Percentiles rank a stretch among this genome's conserved stretches.
Evolutionary conservation across 2,888 invertebrate genomes (phyloP).

Genomic region (Rutpela maculata): DNA sequence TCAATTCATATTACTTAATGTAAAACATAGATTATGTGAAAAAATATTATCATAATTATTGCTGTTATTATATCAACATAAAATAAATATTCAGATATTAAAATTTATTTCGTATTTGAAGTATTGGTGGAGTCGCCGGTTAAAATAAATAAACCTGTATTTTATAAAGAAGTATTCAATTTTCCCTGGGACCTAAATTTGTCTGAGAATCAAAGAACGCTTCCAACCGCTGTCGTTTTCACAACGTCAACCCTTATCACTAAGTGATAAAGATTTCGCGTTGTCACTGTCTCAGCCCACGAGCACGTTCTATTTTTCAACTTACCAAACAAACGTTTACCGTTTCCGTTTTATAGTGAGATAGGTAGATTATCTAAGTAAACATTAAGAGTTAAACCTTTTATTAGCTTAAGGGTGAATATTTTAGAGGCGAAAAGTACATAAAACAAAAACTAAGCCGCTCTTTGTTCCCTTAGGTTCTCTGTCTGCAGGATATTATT

Average conservation of each 20-base stretch:
- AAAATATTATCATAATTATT: too few relatives aligned
- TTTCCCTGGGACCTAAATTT: constrained; percentile 42
- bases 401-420: constrained; percentile 19
- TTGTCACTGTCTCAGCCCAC: constrained; percentile 31
- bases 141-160: constrained; percentile 36
- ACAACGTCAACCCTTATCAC: constrained; percentile 52
- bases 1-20: too few relatives aligned
- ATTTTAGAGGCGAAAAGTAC: constrained; percentile 11
- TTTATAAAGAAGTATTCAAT: constrained; percentile 40
- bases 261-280: constrained; percentile 46
- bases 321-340: constrained; percentile 26
- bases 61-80: too few relatives aligned
- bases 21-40: too few relatives aligned
- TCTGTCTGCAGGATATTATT: neutral
- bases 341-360: constrained; percentile 32
- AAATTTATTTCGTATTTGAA: too few relatives aligned
- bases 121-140: constrained; percentile 5
- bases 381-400: constrained; percentile 16
- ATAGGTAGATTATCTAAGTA: constrained; percentile 15
- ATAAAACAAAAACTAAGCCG: neutral
- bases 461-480: neutral
- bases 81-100: too few relatives aligned
- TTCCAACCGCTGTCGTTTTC: constrained; percentile 38
- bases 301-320: constrained; percentile 31
- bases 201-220: constrained; percentile 39